These are phyloP conservation scores for Rutpela maculata DNA, from an alignment of 2,888 invertebrate species.

Conservation along the genomic window DNA sequence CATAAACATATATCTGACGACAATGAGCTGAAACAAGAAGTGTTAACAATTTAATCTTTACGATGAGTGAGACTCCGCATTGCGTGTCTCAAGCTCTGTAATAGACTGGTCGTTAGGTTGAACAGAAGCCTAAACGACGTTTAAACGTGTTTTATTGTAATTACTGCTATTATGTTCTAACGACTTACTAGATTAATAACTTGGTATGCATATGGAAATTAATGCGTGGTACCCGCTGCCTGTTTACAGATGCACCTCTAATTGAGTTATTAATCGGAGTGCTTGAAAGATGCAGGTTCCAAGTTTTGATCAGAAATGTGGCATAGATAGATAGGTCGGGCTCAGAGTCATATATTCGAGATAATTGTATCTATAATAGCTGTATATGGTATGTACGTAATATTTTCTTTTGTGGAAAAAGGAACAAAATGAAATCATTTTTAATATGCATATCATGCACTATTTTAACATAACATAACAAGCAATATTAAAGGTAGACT, in stretches of 20 bases:
- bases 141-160: slow-evolving; percentile 51
- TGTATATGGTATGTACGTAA: no score
- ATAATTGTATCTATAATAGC: no score
- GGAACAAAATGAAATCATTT: no score
- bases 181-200: slow-evolving; percentile 45
- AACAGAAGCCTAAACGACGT: slow-evolving; percentile 52
- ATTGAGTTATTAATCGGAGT: slow-evolving; percentile 7
- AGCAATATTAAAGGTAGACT: no score
- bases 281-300: background rate
- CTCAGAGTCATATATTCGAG: no score
- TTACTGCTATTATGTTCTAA: slow-evolving; percentile 52
- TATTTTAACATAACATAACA: no score
- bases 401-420: no score
- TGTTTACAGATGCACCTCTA: background rate
- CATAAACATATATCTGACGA: slow-evolving; percentile 4
- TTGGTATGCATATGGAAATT: slow-evolving; percentile 41
- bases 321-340: no score
- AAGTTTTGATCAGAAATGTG: no score
- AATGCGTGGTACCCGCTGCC: slow-evolving; percentile 5
- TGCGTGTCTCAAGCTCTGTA: slow-evolving; percentile 47
- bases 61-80: background rate
- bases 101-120: slow-evolving; percentile 49
- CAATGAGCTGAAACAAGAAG: slow-evolving; percentile 15
- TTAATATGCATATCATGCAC: no score
- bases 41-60: slow-evolving; percentile 23